Evolutionary conservation across 2,888 invertebrate genomes (phyloP), one percentile per base, ranked within the genome.

Genomic region (Melanophora roralis): DNA sequence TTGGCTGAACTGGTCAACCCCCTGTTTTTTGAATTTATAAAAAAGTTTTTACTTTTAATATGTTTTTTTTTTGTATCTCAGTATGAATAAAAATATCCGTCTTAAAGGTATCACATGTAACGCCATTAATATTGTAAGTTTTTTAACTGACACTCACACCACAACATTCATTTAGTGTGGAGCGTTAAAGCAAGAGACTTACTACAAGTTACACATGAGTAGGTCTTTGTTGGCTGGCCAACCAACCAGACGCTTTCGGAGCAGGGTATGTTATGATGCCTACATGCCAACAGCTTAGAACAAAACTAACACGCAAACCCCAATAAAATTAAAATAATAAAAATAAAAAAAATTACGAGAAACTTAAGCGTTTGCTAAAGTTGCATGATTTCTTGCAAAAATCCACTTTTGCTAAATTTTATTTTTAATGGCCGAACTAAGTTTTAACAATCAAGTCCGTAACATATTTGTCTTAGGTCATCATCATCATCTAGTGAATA

Each of bases 121-220:
- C 67, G 78, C 78, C 67, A 73, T 78, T 59, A 59, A 71, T 60
- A 49, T 62, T 71, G 51, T n/a, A n/a, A n/a, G n/a, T 43, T 68
- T 68, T 57, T 55, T 45, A 23, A 38, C 71, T 5, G 23, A 45
- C 51, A 51, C 32, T 71, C 40, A 60, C 40, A 62, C 51, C 34
- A n/a, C n/a, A 59, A 40, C 59, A 14, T 32, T 60, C 6, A 43
- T 16, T 14, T 16, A 23, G 32, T 19, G 27, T 51, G 60, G 6
- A 21, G 27, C 27, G 23, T 34, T 60, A 60, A 34, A 72, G 71
- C 43, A 51, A 60, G 62, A 60, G 71, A 62, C 60, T 14, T 32
- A 12, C 12, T 32, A n/a, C 21, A 53, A 65, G 74, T 79, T 60
- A 79, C 69, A 79, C 79, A 71, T 79, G 74, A 74, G 79, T 74